Conservation (phyloP, 2,888 invertebrate species). For the Dryobotodes eremita region DNA sequence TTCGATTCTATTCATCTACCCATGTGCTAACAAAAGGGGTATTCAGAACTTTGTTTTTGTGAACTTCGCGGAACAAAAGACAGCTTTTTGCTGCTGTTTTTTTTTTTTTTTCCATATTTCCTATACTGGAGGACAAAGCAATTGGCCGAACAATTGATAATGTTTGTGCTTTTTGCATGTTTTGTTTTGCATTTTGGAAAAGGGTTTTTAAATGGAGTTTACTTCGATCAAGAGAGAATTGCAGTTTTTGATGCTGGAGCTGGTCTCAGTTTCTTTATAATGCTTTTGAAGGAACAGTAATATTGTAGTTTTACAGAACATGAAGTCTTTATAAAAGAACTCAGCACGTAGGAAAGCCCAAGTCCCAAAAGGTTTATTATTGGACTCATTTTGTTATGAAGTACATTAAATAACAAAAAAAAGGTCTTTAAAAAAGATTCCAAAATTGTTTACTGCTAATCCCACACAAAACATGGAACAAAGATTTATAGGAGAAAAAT, state of each 20-base stretch:
- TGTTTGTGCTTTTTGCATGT: slow-evolving; percentile 25
- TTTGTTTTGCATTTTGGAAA: slow-evolving; percentile 14
- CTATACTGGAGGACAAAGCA: slow-evolving; percentile 18
- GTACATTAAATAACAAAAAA: neutral
- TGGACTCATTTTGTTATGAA: neutral
- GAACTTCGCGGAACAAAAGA: slow-evolving; percentile 42
- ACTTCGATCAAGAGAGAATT: neutral
- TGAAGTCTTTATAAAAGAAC: neutral
- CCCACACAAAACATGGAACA: slow-evolving; percentile 3
- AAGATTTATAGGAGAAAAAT: slow-evolving; percentile 30
- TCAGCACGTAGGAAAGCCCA: neutral
- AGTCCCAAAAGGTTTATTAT: neutral
- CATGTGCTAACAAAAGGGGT: slow-evolving; percentile 42
- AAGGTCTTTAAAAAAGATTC: neutral
- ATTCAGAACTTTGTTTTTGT: slow-evolving; percentile 46
- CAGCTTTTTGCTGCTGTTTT: neutral
- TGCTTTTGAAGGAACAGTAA: neutral
- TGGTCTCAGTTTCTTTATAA: neutral
- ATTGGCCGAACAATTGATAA: slow-evolving; percentile 28
- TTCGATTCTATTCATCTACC: slow-evolving; percentile 57
- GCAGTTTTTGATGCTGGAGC: neutral
- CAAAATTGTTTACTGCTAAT: slow-evolving; percentile 20
- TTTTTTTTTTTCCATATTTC: slow-evolving; percentile 42
- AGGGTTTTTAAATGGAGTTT: neutral
- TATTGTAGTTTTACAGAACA: neutral